Conservation (phyloP, 1,140 invertebrate genomes). For the Diploscapter pachys region DNA sequence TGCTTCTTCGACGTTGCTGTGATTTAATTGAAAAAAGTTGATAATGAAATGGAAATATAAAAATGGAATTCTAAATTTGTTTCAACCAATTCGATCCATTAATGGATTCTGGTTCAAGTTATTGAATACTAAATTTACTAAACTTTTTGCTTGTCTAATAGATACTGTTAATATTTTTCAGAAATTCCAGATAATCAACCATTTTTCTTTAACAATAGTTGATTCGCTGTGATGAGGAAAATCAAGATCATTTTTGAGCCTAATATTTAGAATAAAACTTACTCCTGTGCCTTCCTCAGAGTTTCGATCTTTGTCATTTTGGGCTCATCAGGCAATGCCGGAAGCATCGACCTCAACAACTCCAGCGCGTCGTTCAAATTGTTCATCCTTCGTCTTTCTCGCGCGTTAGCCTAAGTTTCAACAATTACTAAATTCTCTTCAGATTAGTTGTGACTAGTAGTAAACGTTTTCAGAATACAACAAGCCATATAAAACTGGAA, state of each 20-base stretch:
- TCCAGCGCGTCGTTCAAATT: conserved; percentile 34
- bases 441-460: not conserved
- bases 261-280: not conserved
- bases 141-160: too few relatives aligned
- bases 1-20: too few relatives aligned
- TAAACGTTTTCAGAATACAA: not conserved
- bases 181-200: too few relatives aligned
- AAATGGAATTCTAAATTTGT: too few relatives aligned
- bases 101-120: too few relatives aligned
- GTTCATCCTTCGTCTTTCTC: conserved; percentile 32
- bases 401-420: conserved; percentile 28
- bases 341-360: conserved; percentile 19
- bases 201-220: not conserved
- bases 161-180: too few relatives aligned
- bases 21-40: too few relatives aligned
- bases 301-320: conserved; percentile 40
- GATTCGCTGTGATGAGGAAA: not conserved
- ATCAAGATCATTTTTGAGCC: not conserved
- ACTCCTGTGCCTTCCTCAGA: conserved; percentile 29
- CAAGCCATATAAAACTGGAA: not conserved
- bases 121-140: too few relatives aligned
- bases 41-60: too few relatives aligned
- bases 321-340: conserved; percentile 25
- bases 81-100: too few relatives aligned
- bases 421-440: not conserved